Percentiles rank a stretch among this genome's conserved stretches.
phyloP scores from a whole-genome alignment of 2,113 vertebrate species.

The Urocynchramus pylzowi region DNA sequence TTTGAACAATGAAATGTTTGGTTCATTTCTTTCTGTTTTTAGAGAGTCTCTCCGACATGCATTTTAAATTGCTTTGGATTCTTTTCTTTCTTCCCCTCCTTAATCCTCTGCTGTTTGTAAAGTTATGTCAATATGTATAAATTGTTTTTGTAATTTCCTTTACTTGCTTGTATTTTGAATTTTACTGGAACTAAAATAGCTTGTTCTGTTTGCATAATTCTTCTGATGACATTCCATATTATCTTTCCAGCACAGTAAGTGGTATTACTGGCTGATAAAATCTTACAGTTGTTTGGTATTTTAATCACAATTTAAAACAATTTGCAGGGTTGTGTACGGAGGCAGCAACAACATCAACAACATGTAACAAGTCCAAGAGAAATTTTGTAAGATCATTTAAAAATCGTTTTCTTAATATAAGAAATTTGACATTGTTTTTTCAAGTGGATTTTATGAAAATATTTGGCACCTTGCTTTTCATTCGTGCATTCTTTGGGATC shows the following conservation, averaged over 20 bases:
- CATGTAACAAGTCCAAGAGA: not conserved
- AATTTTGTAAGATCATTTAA: not conserved
- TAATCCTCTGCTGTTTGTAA: not conserved
- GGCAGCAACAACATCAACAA: not conserved
- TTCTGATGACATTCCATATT: not conserved
- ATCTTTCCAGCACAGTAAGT: not conserved
- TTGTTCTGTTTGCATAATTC: not conserved
- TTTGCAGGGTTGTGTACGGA: not conserved
- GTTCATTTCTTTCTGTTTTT: not conserved
- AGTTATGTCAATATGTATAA: not conserved
- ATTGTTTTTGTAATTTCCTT: not conserved
- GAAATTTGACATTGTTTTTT: not conserved
- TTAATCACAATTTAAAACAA: not conserved
- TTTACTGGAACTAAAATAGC: not conserved
- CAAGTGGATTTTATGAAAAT: not conserved
- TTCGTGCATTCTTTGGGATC: not conserved
- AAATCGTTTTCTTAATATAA: not conserved
- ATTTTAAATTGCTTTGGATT: not conserved
- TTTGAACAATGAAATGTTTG: not conserved
- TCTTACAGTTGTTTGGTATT: not conserved
- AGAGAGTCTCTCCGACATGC: rapidly evolving
- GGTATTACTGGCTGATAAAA: not conserved
- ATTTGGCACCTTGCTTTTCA: not conserved
- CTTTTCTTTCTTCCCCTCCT: not conserved
- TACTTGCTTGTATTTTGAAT: not conserved